A percentile compares a stretch with the other conserved stretches of the same genome.
Evolutionary conservation across 2,888 invertebrate genomes (phyloP).

Genomic region (Lacanobia wlatinum): DNA sequence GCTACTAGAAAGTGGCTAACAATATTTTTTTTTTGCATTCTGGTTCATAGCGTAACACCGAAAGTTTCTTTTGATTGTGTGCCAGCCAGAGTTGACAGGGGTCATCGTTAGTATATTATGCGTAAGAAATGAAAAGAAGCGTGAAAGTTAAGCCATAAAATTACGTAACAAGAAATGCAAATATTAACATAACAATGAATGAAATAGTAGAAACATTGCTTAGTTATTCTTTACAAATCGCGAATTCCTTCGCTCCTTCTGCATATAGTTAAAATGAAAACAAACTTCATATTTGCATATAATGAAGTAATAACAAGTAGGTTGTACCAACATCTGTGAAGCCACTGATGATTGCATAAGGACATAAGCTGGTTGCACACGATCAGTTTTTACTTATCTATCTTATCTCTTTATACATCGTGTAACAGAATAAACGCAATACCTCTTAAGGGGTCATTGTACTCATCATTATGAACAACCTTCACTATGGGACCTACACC

Average conservation of each 20-base stretch:
- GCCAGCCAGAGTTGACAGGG: constrained; percentile 36
- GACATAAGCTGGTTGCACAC: constrained; percentile 13
- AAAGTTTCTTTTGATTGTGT: constrained; percentile 32
- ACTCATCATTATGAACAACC: too few species aligned
- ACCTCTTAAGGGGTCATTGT: too few species aligned
- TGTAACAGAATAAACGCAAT: too few species aligned
- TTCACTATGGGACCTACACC: too few species aligned
- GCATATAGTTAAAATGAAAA: background rate
- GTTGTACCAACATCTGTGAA: constrained; percentile 27
- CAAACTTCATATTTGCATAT: constrained; percentile 21
- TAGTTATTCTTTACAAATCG: constrained; percentile 17
- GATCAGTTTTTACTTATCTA: constrained; percentile 2
- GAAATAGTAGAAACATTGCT: constrained; percentile 21
- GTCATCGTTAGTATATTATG: constrained; percentile 22
- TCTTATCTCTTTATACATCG: too few species aligned
- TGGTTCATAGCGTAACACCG: constrained; percentile 1
- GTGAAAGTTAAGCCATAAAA: constrained; percentile 25
- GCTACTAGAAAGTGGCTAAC: constrained; percentile 11
- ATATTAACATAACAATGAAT: constrained; percentile 7
- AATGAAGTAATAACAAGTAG: constrained; percentile 39
- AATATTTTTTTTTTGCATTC: background rate
- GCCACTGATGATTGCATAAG: constrained; percentile 26
- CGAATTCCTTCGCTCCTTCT: background rate
- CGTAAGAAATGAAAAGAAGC: constrained; percentile 19
- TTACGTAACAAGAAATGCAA: constrained; percentile 10